Evolutionary conservation across 2,113 vertebrate species (phyloP).

Genomic region (Rhegmatorhina hoffmannsi): DNA sequence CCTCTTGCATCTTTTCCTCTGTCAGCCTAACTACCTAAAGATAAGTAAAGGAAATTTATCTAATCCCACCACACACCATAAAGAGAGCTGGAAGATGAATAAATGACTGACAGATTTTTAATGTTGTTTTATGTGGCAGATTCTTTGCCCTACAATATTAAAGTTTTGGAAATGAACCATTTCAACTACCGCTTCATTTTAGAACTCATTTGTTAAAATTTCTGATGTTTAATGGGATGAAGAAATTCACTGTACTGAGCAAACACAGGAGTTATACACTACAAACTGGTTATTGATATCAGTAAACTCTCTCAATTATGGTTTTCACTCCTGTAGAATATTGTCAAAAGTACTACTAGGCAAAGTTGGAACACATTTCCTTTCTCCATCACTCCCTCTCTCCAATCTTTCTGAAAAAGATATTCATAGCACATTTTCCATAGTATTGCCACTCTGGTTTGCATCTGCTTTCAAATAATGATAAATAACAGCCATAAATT

Average conservation of each 20-base stretch:
- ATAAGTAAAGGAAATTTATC: neutral
- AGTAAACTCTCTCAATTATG: neutral
- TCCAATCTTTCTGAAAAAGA: neutral
- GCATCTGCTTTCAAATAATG: neutral
- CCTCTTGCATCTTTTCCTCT: neutral
- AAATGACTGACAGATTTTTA: neutral
- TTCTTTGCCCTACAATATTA: neutral
- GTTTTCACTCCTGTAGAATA: neutral
- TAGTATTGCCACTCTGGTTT: neutral
- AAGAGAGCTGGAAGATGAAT: neutral
- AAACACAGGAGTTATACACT: neutral
- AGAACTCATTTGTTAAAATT: neutral
- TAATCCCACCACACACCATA: neutral
- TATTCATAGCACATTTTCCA: rapidly evolving
- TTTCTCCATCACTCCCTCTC: rapidly evolving
- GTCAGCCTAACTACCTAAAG: neutral
- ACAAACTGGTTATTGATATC: neutral
- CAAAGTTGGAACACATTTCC: neutral
- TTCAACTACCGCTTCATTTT: neutral
- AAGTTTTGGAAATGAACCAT: neutral
- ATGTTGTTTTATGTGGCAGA: neutral
- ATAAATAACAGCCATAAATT: neutral
- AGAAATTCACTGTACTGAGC: neutral
- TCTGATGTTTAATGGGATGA: neutral
- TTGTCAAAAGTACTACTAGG: neutral